These are phyloP conservation scores for Dolichoris vasculosae DNA, from an alignment of 1,140 invertebrate species.

Conservation along the genomic window DNA sequence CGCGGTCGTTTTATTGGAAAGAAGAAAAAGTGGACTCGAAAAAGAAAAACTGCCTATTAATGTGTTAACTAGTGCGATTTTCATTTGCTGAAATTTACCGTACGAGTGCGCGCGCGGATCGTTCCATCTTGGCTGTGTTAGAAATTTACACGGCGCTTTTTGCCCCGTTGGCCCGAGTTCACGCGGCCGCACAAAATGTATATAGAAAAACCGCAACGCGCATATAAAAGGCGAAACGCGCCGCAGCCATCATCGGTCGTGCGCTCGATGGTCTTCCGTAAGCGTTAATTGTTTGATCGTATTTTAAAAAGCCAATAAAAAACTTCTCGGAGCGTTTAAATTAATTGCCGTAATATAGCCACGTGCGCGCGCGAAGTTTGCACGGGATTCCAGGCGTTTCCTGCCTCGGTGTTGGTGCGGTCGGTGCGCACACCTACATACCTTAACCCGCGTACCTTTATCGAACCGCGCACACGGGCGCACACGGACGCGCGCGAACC, in stretches of 20 bases:
- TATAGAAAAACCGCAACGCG: slow-evolving; percentile 18
- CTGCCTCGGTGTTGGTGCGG: too few relatives aligned
- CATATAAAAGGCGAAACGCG: not conserved
- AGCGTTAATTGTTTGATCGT: slow-evolving; percentile 51
- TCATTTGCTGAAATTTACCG: slow-evolving; percentile 31
- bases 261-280: slow-evolving; percentile 20
- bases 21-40: slow-evolving; percentile 9
- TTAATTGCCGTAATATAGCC: slow-evolving; percentile 42
- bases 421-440: not conserved
- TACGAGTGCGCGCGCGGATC: not conserved
- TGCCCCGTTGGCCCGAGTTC: slow-evolving; percentile 3
- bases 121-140: not conserved
- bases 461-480: not conserved
- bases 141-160: slow-evolving; percentile 15
- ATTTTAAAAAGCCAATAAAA: slow-evolving; percentile 50
- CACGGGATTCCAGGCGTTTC: not conserved
- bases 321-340: slow-evolving; percentile 36
- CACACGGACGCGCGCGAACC: not conserved
- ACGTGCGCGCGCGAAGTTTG: not conserved
- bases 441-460: too few relatives aligned
- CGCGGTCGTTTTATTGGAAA: not conserved
- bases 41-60: slow-evolving; percentile 50
- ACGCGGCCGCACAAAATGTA: slow-evolving; percentile 5
- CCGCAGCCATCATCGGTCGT: not conserved
- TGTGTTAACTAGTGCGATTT: slow-evolving; percentile 42